A percentile compares a stretch with the other conserved stretches of the same genome.
phyloP scores from a whole-genome alignment of 2,113 vertebrate species.

The Varanus komodoensis region DNA sequence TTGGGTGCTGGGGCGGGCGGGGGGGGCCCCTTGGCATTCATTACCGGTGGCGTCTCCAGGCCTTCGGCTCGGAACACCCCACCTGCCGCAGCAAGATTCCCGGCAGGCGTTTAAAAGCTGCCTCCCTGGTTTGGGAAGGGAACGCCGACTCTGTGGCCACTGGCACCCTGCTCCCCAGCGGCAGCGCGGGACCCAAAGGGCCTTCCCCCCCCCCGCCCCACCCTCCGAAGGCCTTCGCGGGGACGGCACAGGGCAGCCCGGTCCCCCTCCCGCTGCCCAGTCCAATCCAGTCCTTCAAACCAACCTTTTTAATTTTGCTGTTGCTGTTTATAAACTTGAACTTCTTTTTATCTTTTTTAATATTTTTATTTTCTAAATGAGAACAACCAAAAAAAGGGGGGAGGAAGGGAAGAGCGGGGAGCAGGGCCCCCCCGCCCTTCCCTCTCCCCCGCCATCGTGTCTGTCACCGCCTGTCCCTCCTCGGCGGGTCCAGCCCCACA shows the following conservation, averaged over 20 bases:
- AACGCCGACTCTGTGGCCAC: too few relatives aligned
- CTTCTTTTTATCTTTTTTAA: slow-evolving; percentile 63
- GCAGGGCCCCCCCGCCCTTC: background rate
- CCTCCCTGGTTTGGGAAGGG: slow-evolving; percentile 25
- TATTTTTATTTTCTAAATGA: slow-evolving; percentile 70
- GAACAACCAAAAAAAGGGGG: background rate
- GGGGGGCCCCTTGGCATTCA: slow-evolving; percentile 49
- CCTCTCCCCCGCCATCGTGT: slow-evolving; percentile 70
- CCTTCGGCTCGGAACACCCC: slow-evolving; percentile 71
- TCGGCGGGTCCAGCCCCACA: slow-evolving; percentile 73
- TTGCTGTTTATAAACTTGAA: slow-evolving; percentile 70
- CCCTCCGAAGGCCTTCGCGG: fast-evolving
- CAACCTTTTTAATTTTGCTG: slow-evolving; percentile 55
- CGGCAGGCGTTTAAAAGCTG: slow-evolving; percentile 67
- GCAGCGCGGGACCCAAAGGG: background rate
- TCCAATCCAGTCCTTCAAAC: slow-evolving; percentile 75
- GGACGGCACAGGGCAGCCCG: background rate
- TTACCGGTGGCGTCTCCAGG: slow-evolving; percentile 67
- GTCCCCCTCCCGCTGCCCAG: background rate
- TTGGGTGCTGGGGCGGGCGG: slow-evolving; percentile 69
- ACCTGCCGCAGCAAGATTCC: slow-evolving; percentile 69
- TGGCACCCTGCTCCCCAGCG: too few relatives aligned
- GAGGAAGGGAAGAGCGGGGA: background rate
- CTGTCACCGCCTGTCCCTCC: slow-evolving; percentile 62
- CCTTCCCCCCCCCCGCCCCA: background rate